Base-by-base conservation (phyloP, 1,140 invertebrate genomes). In the Liolophura sinensis region DNA sequence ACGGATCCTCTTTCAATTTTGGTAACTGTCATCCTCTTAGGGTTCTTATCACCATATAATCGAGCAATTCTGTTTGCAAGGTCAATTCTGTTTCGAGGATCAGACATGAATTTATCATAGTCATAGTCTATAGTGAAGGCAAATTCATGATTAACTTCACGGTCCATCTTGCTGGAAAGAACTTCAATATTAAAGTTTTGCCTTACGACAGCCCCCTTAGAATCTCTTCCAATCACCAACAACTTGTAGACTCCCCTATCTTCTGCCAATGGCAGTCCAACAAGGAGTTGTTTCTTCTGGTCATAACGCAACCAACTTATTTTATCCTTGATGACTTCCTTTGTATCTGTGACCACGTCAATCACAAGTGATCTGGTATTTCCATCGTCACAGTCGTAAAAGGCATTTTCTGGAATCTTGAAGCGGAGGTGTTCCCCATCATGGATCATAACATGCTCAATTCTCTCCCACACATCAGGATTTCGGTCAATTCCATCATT, bases 311-410 rank as follows among this genome's bases (percentile, higher is more conserved):
- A 40, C 69, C 75, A 82, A 58, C 65, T 74, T 54, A 54, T 54
- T 31, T 71, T 69, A 0, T 52, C 14, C 18, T 69, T 63, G 12
- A 79, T 60, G 0, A 24, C 22, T 4, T 62, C 69, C 49, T 9
- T 88, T 81, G 48, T 85, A 84, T 49, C 87, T 81, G 0, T 95
- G 91, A 91, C 87, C 0, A 97, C 84, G 1, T 89, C 89, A 68
- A 96, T 87, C 56, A 89, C 89, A 71, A 96, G 85, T 64, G 89
- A 89, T 47, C 89, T 83, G 0, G 92, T 90, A 64, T 89, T 89
- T 22, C 91, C 91, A 81, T 94, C 93, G 81, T 95, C 92, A 0
- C 89, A 89, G 86, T 97, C 95, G 79, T 91, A 94, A 86, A 96
- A 97, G 0, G 93, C 92, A 76, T 96, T 93, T 87, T 93, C 76